Base-by-base conservation (phyloP, 2,113 vertebrate genomes). In the Calyptommatus sinebrachiatus region DNA sequence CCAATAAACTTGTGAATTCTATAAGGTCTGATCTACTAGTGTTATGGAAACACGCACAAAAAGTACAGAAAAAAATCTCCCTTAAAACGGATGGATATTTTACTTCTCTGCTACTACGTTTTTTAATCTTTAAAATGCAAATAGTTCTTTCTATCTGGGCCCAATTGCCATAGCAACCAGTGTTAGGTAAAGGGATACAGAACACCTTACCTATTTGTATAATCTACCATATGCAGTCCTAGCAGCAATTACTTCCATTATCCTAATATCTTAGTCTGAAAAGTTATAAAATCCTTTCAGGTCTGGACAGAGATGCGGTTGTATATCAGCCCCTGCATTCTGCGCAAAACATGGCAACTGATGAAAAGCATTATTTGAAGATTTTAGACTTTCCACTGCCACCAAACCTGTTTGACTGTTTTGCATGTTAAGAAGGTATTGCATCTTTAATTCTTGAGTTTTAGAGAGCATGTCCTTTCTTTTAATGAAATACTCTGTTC, bases 371-470 rank as follows among this genome's bases (percentile, higher is more conserved):
- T 86, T 87, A 93, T 85, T 88, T 81, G 83, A 81, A 84, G 88
- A 85, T 88, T 89, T 91, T 84, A 89, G 84, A 88, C 91, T 91
- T 90, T 86, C 87, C 83, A 86, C 89, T 90, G 88, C 89, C 89
- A 91, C 91, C 91, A 91, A 93, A 93, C 89, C 90, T 91, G 89
- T 93, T 91, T 91, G 92, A 92, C 92, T 80, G 88, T 92, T 90
- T 82, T 87, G 86, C 88, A 90, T 88, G 90, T 90, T 91, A 90
- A 91, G 91, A 90, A 91, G 90, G 83, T 86, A 91, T 88, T 89
- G 85, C 89, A 86, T 78, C 88, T 84, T 7, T 93, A 90, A 92
- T 89, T 91, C 88, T 86, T 85, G 84, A 89, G 89, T 86, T 89
- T 87, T 88, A 90, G 89, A 86, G 82, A 89, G 84, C 85, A 88